A percentile compares a stretch with the other conserved stretches of the same genome.
Conservation (phyloP, 2,113 vertebrate species). For the Sitta europaea region DNA sequence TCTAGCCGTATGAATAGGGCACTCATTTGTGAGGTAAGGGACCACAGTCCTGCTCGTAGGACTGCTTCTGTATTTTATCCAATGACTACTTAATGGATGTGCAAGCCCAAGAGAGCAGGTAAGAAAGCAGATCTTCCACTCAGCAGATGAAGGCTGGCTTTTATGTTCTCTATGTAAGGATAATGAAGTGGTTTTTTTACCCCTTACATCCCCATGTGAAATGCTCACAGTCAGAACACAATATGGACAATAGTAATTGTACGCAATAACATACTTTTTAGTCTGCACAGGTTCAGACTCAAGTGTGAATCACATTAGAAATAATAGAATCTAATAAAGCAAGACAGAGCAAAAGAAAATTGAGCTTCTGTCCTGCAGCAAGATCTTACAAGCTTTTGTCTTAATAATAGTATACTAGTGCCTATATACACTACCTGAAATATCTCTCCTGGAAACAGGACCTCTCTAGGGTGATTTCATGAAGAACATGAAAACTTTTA, state of each 20-base stretch:
- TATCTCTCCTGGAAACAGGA: background rate
- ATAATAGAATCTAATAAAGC: background rate
- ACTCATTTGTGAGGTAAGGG: background rate
- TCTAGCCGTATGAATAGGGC: background rate
- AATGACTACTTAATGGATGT: constrained; percentile 35
- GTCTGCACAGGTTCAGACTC: background rate
- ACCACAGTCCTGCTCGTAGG: background rate
- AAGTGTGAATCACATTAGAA: constrained; percentile 1
- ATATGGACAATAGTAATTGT: background rate
- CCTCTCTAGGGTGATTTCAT: background rate
- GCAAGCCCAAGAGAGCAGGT: background rate
- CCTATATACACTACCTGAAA: background rate
- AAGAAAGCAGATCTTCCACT: constrained; percentile 4
- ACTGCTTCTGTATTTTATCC: constrained; percentile 28
- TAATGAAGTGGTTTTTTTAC: background rate
- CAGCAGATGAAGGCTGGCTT: background rate
- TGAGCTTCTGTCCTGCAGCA: background rate
- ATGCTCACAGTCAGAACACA: background rate
- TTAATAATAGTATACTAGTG: background rate
- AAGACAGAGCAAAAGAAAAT: background rate
- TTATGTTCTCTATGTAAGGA: background rate
- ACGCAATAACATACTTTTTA: background rate
- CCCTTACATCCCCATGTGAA: background rate
- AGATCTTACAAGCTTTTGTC: background rate
- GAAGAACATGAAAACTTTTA: background rate